Evolutionary conservation across 2,797 vertebrate species (phyloP).

Genomic region (Adelosebastes latens): DNA sequence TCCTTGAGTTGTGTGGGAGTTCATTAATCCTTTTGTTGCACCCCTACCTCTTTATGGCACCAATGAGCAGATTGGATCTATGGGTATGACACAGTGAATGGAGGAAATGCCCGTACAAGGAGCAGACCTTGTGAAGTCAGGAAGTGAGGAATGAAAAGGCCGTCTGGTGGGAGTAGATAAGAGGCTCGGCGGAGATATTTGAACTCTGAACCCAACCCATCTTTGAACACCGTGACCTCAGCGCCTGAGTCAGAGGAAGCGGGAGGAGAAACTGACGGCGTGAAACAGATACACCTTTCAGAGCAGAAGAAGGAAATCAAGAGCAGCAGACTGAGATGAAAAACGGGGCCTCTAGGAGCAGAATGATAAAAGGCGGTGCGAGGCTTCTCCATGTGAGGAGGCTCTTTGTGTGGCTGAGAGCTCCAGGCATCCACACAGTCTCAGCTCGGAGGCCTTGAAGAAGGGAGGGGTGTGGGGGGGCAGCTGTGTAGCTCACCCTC

Average conservation of each 20-base stretch:
- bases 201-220: constrained; percentile 66
- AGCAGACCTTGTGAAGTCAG: constrained; percentile 40
- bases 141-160: constrained; percentile 62
- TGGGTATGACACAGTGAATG: constrained; percentile 17
- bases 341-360: constrained; percentile 29
- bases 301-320: constrained; percentile 27
- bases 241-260: constrained; percentile 45
- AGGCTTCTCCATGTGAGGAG: constrained; percentile 44
- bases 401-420: constrained; percentile 66
- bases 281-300: constrained; percentile 67
- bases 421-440: constrained; percentile 34
- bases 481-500: constrained; percentile 50
- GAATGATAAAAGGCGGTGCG: constrained; percentile 23
- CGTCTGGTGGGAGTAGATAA: constrained; percentile 71
- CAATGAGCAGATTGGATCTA: constrained; percentile 42
- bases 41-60: constrained; percentile 41
- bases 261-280: background rate
- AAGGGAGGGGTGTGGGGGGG: background rate
- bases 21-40: constrained; percentile 40
- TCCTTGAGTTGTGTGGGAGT: constrained; percentile 51
- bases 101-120: constrained; percentile 66
- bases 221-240: constrained; percentile 60
- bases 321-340: constrained; percentile 36
- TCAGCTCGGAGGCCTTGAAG: constrained; percentile 22
- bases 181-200: constrained; percentile 47